Evolutionary conservation across 2,113 vertebrate genomes (phyloP).

Genomic region (Callaeas wilsoni): DNA sequence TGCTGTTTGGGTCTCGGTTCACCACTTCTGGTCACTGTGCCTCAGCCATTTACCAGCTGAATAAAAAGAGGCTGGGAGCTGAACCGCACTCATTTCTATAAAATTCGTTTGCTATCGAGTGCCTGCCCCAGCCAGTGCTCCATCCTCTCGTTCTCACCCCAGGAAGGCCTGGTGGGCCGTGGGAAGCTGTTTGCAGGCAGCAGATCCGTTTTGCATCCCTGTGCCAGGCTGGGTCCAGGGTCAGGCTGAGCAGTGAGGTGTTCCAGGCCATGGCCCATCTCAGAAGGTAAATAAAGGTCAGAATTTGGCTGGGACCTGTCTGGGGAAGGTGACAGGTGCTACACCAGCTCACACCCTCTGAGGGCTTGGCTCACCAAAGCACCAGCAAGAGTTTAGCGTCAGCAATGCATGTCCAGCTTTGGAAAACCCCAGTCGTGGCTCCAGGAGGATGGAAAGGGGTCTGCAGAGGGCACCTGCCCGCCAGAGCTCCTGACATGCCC

Average conservation of each 20-base stretch:
- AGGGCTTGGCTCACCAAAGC: background rate
- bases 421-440: background rate
- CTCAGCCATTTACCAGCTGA: background rate
- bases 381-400: background rate
- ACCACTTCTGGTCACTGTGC: background rate
- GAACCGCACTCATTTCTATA: background rate
- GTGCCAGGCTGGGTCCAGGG: background rate
- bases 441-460: background rate
- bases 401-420: fast-evolving
- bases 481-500: background rate
- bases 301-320: background rate
- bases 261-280: background rate
- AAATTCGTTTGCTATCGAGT: fast-evolving
- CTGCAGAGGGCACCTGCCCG: background rate
- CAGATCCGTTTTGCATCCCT: background rate
- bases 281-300: background rate
- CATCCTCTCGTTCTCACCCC: background rate
- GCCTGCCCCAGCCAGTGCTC: background rate
- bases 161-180: background rate
- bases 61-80: background rate
- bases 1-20: background rate
- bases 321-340: background rate
- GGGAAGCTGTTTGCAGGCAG: background rate
- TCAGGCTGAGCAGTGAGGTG: background rate
- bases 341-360: background rate